Evolutionary conservation across 2,888 invertebrate species (phyloP).

Genomic region (Saturnia pavonia): DNA sequence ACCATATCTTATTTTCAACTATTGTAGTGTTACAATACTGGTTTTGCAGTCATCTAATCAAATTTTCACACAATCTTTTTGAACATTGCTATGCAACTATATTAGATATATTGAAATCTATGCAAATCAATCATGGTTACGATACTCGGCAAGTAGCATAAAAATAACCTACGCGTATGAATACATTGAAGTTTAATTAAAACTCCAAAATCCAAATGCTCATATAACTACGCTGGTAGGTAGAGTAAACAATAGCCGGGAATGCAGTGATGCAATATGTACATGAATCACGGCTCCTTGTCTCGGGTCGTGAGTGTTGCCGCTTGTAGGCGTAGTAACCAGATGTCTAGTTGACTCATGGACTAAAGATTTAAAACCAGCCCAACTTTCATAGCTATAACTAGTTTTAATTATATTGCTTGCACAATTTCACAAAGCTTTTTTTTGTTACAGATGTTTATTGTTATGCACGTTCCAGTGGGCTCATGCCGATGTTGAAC

Average conservation of each 20-base stretch:
- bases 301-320: slow-evolving; percentile 42
- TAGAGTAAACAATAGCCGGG: slow-evolving; percentile 42
- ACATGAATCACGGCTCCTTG: slow-evolving; percentile 66
- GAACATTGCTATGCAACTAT: slow-evolving; percentile 41
- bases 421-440: slow-evolving; percentile 28
- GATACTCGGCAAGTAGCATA: slow-evolving; percentile 40
- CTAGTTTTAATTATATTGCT: slow-evolving; percentile 23
- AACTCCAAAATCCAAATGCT: slow-evolving; percentile 42
- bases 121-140: slow-evolving; percentile 57
- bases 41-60: slow-evolving; percentile 53
- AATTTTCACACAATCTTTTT: slow-evolving; percentile 65
- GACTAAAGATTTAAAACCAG: slow-evolving; percentile 52
- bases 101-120: slow-evolving; percentile 50
- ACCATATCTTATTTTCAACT: slow-evolving; percentile 59
- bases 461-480: slow-evolving; percentile 69
- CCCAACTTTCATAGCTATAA: slow-evolving; percentile 42
- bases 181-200: slow-evolving; percentile 42
- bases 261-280: slow-evolving; percentile 61
- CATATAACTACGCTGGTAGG: slow-evolving; percentile 37
- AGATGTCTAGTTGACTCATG: slow-evolving; percentile 72
- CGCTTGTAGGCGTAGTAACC: slow-evolving; percentile 59
- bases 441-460: slow-evolving; percentile 78
- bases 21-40: slow-evolving; percentile 57
- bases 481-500: slow-evolving; percentile 78
- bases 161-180: slow-evolving; percentile 38